These are phyloP conservation scores for Stigmatopora argus DNA, from an alignment of 2,113 vertebrate species.

Conservation along the genomic window DNA sequence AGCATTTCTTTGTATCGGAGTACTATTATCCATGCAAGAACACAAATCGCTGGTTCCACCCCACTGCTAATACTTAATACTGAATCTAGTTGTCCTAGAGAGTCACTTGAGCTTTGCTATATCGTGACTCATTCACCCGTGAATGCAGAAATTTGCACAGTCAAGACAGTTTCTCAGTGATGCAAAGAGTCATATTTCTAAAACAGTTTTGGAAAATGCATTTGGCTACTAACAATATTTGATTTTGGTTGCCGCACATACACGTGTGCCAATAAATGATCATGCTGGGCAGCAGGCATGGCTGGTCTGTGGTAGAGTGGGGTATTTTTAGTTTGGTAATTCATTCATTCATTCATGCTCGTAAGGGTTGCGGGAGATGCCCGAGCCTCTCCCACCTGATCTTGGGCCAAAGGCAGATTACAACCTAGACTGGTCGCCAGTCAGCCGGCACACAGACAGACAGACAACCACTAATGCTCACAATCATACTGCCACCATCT, in stretches of 20 bases:
- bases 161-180: constrained; percentile 22
- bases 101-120: constrained; percentile 27
- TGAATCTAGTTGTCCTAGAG: constrained; percentile 33
- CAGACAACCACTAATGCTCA: no score
- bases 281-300: constrained; percentile 33
- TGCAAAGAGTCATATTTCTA: background rate
- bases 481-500: no score
- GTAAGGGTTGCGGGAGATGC: no score
- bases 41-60: background rate
- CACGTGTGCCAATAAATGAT: constrained; percentile 11
- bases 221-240: constrained; percentile 39
- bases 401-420: no score
- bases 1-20: background rate
- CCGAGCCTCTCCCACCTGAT: no score
- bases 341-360: no score
- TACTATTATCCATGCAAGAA: background rate
- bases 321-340: constrained; percentile 54
- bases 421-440: no score
- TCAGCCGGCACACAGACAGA: no score
- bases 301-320: constrained; percentile 25
- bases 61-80: constrained; percentile 11
- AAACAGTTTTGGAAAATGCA: no score
- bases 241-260: constrained; percentile 31
- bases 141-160: constrained; percentile 34
- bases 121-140: constrained; percentile 10